Evolutionary conservation across 53 echinoderm and acorn worm species (phyloP), one percentile per base, ranked within the genome.

Genomic region (Actinopyga echinites): DNA sequence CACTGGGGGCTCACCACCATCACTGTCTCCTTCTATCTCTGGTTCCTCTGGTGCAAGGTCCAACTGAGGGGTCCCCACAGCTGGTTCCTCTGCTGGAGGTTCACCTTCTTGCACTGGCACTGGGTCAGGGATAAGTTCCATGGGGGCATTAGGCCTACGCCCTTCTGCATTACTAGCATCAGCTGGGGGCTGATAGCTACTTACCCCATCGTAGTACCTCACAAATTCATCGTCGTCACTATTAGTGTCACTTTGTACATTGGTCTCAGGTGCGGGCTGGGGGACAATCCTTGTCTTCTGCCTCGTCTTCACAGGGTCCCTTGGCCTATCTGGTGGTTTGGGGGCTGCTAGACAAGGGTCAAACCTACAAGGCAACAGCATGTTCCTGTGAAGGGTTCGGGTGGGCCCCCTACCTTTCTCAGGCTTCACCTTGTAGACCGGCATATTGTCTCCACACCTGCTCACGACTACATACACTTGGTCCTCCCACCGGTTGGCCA

Each of bases 341-440:
- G 54, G 19, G 19, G 34, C 15, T 17, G 6, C 10, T 17, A 17
- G 29, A 19, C 28, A 20, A 38, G 71, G 65, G 37, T 38, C 34
- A 37, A 84, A 84, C 67, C 78, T 54, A 65, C 89, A 84, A 15
- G 89, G 80, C 4, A 85, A 54, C n/a, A 89, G 43, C 82, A 89
- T 80, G 24, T 82, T 89, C 33, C 90, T 82, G 73, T 86, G 86
- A 0, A 90, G 65, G 17, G 86, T 90, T 13, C 90, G 49, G 9
- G 33, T 56, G 28, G 86, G 86, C 20, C 86, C 90, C 33, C 37
- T 42, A 17, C 64, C 86, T 64, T 53, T 57, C 31, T 89, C 73
- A 32, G 89, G 89, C 58, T 59, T 61, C 15, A 89, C 79, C 17
- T 53, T 23, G 79, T 84, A 89, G 11, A 89, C 90, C 13, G 90